Evolutionary conservation across 2,797 vertebrate genomes (phyloP), one percentile per base, ranked within the genome.

Genomic region (Morus bassanus): DNA sequence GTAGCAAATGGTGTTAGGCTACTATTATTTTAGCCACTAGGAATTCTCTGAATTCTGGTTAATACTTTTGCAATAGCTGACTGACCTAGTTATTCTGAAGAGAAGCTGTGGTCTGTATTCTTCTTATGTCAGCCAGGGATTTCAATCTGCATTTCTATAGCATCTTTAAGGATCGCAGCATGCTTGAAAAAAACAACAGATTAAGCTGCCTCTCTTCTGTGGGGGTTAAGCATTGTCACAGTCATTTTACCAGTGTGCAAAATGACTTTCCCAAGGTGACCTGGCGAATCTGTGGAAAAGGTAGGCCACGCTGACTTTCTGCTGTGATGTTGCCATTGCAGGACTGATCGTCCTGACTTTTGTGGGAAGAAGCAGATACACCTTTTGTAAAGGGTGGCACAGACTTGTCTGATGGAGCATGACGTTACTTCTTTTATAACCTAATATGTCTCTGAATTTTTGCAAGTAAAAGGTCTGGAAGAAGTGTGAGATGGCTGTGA

Each of bases 1-100:
- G 92, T 84, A 48, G 87, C 75, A 96, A 89, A 83, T 24, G 72
- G 68, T 73, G 37, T 87, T 72, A 72, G 92, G 23, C 93, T 80
- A 23, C 89, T 10, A 14, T 77, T 97, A 80, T 80, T 96, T 70
- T 65, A 86, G 88, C 92, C 81, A 88, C 56, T 25, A 93, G 88
- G 81, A 93, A 89, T 87, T 79, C 30, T 4, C 88, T 57, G 88
- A n/a, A 74, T 96, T 85, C 93, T 80, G 60, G 59, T 39, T 89
- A 94, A 93, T 91, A 41, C 84, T 77, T 73, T 33, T 85, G 90
- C 31, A 18, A 60, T 59, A 93, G 90, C 88, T 91, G 81, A 16
- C 84, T 97, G 96, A 95, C 96, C 94, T 95, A 97, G 93, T 93
- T 96, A 84, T 61, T 94, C 48, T 13, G 48, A 82, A 27, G 57